These are phyloP conservation scores for Leguminivora glycinivorella DNA, from an alignment of 1,140 invertebrate species.

Conservation along the genomic window DNA sequence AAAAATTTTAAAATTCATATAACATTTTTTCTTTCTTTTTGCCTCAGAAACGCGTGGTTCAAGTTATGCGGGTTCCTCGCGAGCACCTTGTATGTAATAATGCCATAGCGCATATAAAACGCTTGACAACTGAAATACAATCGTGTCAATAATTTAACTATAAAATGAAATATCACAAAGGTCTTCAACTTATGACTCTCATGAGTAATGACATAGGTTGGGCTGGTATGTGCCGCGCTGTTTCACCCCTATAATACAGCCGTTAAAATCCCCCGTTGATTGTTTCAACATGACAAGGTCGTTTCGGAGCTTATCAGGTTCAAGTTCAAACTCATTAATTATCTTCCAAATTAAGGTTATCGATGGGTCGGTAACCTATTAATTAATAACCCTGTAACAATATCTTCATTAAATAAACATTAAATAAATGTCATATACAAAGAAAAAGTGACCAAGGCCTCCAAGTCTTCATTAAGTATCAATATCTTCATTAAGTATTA, in stretches of 20 bases:
- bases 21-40: too few relatives aligned
- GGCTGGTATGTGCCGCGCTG: too few relatives aligned
- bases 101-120: not conserved
- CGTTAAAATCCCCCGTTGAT: not conserved
- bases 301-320: slow-evolving; percentile 15
- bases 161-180: not conserved
- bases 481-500: too few relatives aligned
- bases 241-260: not conserved
- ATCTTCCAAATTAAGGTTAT: slow-evolving; percentile 6
- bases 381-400: slow-evolving; percentile 1
- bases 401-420: too few relatives aligned
- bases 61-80: too few relatives aligned
- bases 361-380: not conserved
- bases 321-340: slow-evolving; percentile 17
- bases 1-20: too few relatives aligned
- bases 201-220: not conserved
- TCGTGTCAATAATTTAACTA: not conserved
- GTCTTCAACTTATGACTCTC: too few relatives aligned
- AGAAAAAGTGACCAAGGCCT: too few relatives aligned
- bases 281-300: slow-evolving; percentile 10
- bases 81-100: too few relatives aligned
- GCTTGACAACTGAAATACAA: not conserved
- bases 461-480: too few relatives aligned
- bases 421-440: too few relatives aligned
- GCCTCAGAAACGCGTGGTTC: too few relatives aligned